Evolutionary conservation across 2,797 vertebrate species (phyloP).

Genomic region (Parauchenoglanis ngamensis): DNA sequence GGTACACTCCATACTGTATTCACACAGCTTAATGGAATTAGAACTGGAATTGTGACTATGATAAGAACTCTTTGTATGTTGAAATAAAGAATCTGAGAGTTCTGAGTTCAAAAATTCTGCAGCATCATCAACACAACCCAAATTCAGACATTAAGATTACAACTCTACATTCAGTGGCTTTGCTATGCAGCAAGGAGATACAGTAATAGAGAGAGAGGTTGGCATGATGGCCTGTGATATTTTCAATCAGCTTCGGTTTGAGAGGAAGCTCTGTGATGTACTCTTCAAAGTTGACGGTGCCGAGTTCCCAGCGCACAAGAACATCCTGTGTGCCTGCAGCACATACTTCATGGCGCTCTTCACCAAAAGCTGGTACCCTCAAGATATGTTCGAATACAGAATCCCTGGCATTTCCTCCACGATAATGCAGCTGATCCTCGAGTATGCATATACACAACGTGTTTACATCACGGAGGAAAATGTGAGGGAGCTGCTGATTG

Average conservation of each 20-base stretch:
- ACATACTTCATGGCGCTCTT: slow-evolving; percentile 61
- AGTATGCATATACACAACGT: slow-evolving; percentile 75
- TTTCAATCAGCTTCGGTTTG: slow-evolving; percentile 45
- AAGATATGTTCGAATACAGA: slow-evolving; percentile 67
- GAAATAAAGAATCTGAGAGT: too few species aligned
- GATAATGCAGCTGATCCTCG: slow-evolving; percentile 68
- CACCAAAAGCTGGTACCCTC: slow-evolving; percentile 70
- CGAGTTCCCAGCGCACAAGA: slow-evolving; percentile 62
- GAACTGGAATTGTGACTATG: too few species aligned
- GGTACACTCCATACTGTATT: neutral
- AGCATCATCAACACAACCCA: too few species aligned
- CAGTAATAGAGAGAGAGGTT: neutral
- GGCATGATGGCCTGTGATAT: neutral
- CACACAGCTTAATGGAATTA: neutral
- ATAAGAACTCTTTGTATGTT: too few species aligned
- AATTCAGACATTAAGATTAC: too few species aligned
- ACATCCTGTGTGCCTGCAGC: slow-evolving; percentile 62
- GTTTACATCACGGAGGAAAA: slow-evolving; percentile 74
- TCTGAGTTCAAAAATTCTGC: too few species aligned
- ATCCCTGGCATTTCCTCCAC: slow-evolving; percentile 68
- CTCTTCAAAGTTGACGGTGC: slow-evolving; percentile 55
- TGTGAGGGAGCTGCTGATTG: slow-evolving; percentile 54
- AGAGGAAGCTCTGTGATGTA: slow-evolving; percentile 59
- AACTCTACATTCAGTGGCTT: too few species aligned
- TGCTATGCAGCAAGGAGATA: neutral